Evolutionary conservation across 2,797 vertebrate species (phyloP).

Genomic region (Notoglanidium macrostoma): DNA sequence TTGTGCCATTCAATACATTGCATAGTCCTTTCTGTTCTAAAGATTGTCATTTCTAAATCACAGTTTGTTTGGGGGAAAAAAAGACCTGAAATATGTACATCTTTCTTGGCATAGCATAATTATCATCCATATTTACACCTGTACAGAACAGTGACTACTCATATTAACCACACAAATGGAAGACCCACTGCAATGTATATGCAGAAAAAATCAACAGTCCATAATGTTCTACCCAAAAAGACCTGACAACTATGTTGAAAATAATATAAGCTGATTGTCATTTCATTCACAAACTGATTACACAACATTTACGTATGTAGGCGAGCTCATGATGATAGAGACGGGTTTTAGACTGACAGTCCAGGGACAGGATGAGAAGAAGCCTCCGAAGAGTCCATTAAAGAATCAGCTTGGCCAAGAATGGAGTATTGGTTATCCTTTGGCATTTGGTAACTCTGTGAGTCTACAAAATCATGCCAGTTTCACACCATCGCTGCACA

Average conservation of each 20-base stretch:
- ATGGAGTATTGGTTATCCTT: background rate
- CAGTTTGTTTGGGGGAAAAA: slow-evolving; percentile 60
- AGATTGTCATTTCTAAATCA: slow-evolving; percentile 81
- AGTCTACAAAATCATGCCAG: background rate
- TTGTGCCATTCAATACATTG: slow-evolving; percentile 60
- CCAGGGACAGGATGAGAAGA: background rate
- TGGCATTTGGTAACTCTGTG: background rate
- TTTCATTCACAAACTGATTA: slow-evolving; percentile 19
- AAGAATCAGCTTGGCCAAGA: background rate
- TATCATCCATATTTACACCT: slow-evolving; percentile 61
- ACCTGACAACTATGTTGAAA: slow-evolving; percentile 8
- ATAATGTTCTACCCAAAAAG: background rate
- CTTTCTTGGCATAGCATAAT: slow-evolving; percentile 40
- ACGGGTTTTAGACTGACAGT: background rate
- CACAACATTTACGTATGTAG: background rate
- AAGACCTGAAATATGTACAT: slow-evolving; percentile 59
- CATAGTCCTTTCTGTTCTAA: slow-evolving; percentile 71
- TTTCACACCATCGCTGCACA: background rate
- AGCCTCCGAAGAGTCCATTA: background rate
- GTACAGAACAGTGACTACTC: slow-evolving; percentile 64
- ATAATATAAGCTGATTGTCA: slow-evolving; percentile 53
- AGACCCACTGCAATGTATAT: slow-evolving; percentile 64
- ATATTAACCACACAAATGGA: slow-evolving; percentile 67
- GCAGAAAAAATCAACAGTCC: slow-evolving; percentile 7
- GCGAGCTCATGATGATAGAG: background rate